These are phyloP conservation scores for Semnornis frantzii DNA, from an alignment of 2,113 vertebrate genomes.

Conservation along the genomic window DNA sequence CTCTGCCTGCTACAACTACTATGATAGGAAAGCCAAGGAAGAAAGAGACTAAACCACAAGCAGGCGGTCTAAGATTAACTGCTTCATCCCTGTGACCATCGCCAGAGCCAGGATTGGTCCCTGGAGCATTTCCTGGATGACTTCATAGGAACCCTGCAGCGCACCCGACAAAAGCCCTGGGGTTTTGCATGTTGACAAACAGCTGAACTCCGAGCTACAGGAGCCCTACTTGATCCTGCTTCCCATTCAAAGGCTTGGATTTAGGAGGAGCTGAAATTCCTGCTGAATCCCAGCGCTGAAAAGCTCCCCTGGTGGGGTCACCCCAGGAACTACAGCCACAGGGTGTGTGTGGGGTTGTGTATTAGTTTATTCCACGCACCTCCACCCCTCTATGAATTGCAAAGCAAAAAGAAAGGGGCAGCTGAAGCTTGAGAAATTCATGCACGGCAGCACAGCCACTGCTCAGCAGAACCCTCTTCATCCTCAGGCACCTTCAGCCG, in stretches of 20 bases:
- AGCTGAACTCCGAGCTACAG: background rate
- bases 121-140: background rate
- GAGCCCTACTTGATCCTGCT: background rate
- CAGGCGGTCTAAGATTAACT: background rate
- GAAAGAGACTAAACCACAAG: background rate
- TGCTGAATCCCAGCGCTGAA: background rate
- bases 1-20: background rate
- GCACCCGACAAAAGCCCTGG: background rate
- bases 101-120: background rate
- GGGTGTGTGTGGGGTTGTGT: background rate
- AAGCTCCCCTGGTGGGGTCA: background rate
- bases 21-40: background rate
- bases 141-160: background rate
- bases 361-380: no score
- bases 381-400: background rate
- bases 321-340: background rate
- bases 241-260: background rate
- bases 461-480: conserved; percentile 34
- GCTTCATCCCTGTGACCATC: background rate
- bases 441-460: background rate
- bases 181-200: background rate
- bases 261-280: conserved; percentile 22
- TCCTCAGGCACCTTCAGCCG: background rate
- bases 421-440: conserved; percentile 4
- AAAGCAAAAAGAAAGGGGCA: background rate